Base-by-base conservation (phyloP, 2,113 vertebrate genomes). In the Dipodomys spectabilis region DNA sequence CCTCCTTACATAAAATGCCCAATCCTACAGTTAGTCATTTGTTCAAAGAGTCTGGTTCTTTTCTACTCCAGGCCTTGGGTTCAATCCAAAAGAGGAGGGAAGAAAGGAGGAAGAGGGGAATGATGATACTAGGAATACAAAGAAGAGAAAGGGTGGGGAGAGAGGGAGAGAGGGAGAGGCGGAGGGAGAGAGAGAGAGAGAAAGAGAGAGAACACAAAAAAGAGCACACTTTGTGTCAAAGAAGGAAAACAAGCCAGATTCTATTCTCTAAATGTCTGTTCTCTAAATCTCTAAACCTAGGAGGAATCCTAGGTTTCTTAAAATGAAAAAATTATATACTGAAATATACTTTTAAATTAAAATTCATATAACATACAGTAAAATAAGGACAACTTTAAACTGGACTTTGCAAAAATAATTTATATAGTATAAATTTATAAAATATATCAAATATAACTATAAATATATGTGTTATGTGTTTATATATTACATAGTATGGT, bases 1-100 rank as follows among this genome's bases (percentile, higher is more conserved):
- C 45, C 77, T 67, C 68, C 32, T 87, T 90, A 87, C 27, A 83
- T 73, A 91, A 79, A 83, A 83, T 87, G 67, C 5, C 72, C 30
- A 83, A 30, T 49, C 23, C 32, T 32, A 3, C 44, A 35, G 32
- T 73, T 22, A 95, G 35, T 7, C 69, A 64, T 64, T 85, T 74
- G 60, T 85, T 74, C 74, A 88, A 84, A 88, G n/a, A 39, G 10
- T n/a, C 65, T 86, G 13, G 27, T 65, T 86, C 57, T 65, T 93
- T 92, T 74, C 6, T 45, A 82, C 30, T 9, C 45, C 35, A 32
- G 72, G 64, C 19, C 25, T 67, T 90, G 44, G 67, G 60, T 57
- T 57, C 32, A 72, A 78, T 16, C 5, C 39, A 39, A 25, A 68
- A 80, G 27, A 16, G 27, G 20, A 93, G 87, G 15, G 11, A 44